Percentiles rank a stretch among this genome's conserved stretches.
These are phyloP conservation scores for Megalopta genalis DNA, from an alignment of 1,140 invertebrate genomes.

Conservation along the genomic window DNA sequence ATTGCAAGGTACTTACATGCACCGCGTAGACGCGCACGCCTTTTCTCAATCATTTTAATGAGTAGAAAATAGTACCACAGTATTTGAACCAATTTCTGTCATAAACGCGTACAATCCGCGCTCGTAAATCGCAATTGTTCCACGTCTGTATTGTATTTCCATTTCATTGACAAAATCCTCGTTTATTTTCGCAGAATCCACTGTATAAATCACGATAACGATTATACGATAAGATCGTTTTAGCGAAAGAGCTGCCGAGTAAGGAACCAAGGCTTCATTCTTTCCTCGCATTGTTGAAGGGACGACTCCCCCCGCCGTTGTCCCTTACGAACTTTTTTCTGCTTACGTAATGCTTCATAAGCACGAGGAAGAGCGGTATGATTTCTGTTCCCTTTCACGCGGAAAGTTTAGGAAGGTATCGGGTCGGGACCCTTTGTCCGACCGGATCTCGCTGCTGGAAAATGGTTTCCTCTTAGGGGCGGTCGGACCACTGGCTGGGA, in stretches of 20 bases:
- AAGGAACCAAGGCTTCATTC: neutral
- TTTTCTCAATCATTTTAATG: too few species aligned
- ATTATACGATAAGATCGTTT: too few species aligned
- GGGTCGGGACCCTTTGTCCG: slow-evolving; percentile 27
- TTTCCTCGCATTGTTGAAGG: neutral
- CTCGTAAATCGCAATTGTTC: too few species aligned
- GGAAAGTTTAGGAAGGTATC: slow-evolving; percentile 37
- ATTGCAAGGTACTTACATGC: too few species aligned
- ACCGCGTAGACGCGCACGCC: too few species aligned
- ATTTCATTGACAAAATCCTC: too few species aligned
- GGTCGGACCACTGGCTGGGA: slow-evolving; percentile 17
- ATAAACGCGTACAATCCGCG: too few species aligned
- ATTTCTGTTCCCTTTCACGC: slow-evolving; percentile 33
- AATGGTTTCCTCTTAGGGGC: slow-evolving; percentile 39
- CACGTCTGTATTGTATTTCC: too few species aligned
- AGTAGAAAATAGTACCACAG: too few species aligned
- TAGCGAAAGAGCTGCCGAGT: neutral
- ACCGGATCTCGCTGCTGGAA: slow-evolving; percentile 30
- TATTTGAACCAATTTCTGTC: too few species aligned
- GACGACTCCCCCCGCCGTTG: neutral
- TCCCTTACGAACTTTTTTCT: neutral
- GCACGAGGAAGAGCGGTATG: slow-evolving; percentile 20
- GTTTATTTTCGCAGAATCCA: too few species aligned
- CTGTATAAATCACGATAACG: too few species aligned
- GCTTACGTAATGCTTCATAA: slow-evolving; percentile 41